Conservation (phyloP, 2,888 invertebrate genomes). For the Agriopis aurantiaria region DNA sequence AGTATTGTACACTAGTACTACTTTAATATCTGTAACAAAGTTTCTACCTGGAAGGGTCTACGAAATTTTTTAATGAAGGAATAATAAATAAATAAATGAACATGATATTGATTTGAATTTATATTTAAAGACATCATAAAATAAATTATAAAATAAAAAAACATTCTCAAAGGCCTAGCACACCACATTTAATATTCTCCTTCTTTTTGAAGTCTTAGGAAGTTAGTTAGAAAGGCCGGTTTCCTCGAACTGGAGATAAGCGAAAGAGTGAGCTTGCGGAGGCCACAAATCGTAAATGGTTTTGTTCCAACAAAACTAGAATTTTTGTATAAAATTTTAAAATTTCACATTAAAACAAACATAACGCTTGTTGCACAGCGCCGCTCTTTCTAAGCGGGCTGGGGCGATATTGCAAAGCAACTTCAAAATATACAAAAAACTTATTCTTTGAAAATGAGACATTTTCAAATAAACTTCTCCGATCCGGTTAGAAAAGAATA, state of each 20-base stretch:
- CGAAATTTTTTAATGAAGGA: constrained; percentile 59
- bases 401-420: not conserved
- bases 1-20: constrained; percentile 16
- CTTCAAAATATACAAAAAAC: not conserved
- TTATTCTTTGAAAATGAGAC: not conserved
- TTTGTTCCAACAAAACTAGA: too few relatives aligned
- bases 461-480: not conserved
- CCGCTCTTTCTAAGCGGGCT: not conserved
- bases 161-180: not conserved
- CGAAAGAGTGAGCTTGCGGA: too few relatives aligned
- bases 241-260: too few relatives aligned
- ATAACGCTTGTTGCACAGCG: too few relatives aligned
- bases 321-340: too few relatives aligned
- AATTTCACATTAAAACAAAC: too few relatives aligned
- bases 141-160: not conserved
- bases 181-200: not conserved
- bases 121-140: constrained; percentile 11
- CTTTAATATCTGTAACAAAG: constrained; percentile 22
- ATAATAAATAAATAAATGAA: constrained; percentile 61
- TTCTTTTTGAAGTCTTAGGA: too few relatives aligned
- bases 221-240: too few relatives aligned
- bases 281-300: too few relatives aligned
- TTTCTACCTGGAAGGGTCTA: constrained; percentile 12
- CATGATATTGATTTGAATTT: constrained; percentile 47
- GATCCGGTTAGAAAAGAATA: not conserved